phyloP scores from a whole-genome alignment of 2,113 vertebrate species.

The Anoplopoma fimbria region DNA sequence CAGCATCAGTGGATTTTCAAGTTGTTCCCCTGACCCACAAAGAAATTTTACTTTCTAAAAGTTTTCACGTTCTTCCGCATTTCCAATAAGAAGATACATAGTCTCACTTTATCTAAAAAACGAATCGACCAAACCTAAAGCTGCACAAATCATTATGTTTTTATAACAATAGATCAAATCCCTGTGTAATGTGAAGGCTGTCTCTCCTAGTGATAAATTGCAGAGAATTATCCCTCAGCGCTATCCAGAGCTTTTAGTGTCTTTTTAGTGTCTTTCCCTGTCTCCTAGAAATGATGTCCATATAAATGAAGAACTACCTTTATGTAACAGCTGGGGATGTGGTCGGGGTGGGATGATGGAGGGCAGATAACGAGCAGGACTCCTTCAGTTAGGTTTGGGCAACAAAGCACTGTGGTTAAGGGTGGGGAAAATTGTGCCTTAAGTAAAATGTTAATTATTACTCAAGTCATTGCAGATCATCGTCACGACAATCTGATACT shows the following conservation, averaged over 20 bases:
- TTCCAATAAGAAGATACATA: background rate
- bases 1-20: background rate
- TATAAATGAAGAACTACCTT: background rate
- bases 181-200: background rate
- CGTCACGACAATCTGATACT: background rate
- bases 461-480: background rate
- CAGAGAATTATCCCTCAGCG: background rate
- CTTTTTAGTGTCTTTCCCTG: background rate
- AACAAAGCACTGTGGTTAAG: background rate
- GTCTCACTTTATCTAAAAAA: background rate
- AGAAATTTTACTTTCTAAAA: background rate
- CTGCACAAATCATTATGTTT: background rate
- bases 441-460: background rate
- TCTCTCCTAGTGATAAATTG: background rate
- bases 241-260: background rate
- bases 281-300: background rate
- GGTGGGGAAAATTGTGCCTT: background rate
- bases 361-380: background rate
- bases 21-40: background rate
- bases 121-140: background rate
- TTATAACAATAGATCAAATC: background rate
- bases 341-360: background rate
- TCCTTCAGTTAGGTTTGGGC: background rate
- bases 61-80: background rate
- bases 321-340: background rate